phyloP scores from a whole-genome alignment of 2,113 vertebrate genomes.

The Cephalopholis sonnerati region DNA sequence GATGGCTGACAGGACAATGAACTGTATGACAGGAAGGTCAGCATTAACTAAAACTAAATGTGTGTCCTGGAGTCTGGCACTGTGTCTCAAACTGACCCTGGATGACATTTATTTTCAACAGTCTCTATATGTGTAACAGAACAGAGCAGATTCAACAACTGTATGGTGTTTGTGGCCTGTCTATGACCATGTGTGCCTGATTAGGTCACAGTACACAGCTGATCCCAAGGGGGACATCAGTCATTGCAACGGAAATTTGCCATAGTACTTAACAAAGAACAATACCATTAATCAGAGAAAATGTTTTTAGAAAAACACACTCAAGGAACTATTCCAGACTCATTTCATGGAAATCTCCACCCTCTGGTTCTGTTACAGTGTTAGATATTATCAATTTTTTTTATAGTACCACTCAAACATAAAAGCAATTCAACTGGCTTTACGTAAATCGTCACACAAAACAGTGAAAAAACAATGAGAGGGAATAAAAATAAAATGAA shows the following conservation, averaged over 20 bases:
- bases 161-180: background rate
- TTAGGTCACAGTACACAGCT: background rate
- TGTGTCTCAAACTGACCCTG: background rate
- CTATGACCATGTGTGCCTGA: background rate
- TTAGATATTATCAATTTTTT: background rate
- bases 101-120: background rate
- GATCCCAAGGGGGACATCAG: background rate
- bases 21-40: conserved; percentile 9
- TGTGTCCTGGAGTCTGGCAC: background rate
- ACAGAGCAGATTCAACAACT: background rate
- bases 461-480: background rate
- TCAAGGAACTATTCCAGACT: background rate
- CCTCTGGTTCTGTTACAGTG: conserved; percentile 1
- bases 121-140: background rate
- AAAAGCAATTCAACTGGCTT: background rate
- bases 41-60: background rate
- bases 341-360: background rate
- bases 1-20: conserved; percentile 3
- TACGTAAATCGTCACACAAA: background rate
- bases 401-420: background rate
- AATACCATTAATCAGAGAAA: background rate
- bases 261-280: background rate
- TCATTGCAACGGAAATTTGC: background rate
- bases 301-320: background rate
- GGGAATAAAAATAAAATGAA: background rate